phyloP scores from a whole-genome alignment of 2,888 invertebrate species.

The Leptopilina myrica region DNA sequence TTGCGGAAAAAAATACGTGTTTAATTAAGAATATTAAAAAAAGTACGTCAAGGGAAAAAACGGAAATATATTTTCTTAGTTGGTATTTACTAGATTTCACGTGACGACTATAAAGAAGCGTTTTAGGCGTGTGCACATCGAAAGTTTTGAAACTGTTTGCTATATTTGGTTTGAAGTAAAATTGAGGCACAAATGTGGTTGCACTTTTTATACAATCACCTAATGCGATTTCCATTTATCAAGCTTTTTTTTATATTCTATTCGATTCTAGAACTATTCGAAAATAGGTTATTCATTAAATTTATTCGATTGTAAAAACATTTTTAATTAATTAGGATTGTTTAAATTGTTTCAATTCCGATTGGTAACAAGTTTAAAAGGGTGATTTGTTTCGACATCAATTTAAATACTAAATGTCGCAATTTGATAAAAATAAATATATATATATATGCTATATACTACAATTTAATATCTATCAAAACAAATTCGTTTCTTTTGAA shows the following conservation, averaged over 20 bases:
- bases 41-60: constrained; percentile 22
- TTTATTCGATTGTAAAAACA: neutral
- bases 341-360: neutral
- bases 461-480: neutral
- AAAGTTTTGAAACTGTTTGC: constrained; percentile 28
- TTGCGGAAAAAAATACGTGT: too few species aligned
- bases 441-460: neutral
- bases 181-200: constrained; percentile 69
- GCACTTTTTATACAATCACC: constrained; percentile 57
- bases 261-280: neutral
- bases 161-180: constrained; percentile 45
- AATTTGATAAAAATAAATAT: neutral
- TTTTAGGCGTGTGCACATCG: constrained; percentile 39
- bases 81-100: constrained; percentile 40
- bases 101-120: constrained; percentile 42
- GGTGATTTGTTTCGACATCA: neutral
- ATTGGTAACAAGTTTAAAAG: neutral
- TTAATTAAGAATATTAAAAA: constrained; percentile 26
- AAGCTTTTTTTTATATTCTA: neutral
- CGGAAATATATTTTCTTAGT: constrained; percentile 30
- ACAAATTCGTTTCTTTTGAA: neutral
- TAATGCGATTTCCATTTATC: constrained; percentile 28
- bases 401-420: neutral
- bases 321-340: neutral
- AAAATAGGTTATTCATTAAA: constrained; percentile 17